Conservation (phyloP, 2,113 vertebrate species). For the Taurulus bubalis region DNA sequence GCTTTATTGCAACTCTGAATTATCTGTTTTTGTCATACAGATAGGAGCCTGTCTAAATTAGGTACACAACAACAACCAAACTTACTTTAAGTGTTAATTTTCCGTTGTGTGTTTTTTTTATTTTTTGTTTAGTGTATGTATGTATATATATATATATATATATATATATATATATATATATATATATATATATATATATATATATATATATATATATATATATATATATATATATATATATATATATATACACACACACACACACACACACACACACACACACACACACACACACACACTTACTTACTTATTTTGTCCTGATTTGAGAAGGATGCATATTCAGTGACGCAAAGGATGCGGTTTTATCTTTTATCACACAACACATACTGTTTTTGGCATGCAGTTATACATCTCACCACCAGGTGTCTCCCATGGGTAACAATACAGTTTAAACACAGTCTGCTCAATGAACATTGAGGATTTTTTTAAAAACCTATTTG, state of each 20-base stretch:
- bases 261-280: too few species aligned
- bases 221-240: too few species aligned
- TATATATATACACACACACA: too few species aligned
- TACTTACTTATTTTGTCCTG: neutral
- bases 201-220: too few species aligned
- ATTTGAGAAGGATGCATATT: constrained; percentile 21
- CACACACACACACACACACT: too few species aligned
- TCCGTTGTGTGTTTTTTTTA: too few species aligned
- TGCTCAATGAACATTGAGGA: neutral
- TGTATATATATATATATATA: too few species aligned
- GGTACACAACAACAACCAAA: neutral
- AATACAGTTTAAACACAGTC: neutral
- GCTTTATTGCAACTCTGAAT: neutral
- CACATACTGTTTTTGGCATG: constrained; percentile 18
- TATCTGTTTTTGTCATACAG: neutral
- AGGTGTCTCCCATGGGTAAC: constrained; percentile 75
- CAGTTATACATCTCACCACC: constrained; percentile 67
- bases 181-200: too few species aligned
- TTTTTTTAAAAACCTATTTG: neutral
- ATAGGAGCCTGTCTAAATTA: neutral
- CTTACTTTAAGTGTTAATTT: neutral
- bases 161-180: too few species aligned
- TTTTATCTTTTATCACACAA: neutral
- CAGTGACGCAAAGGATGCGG: neutral
- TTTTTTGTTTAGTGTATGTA: too few species aligned